Percentiles rank a stretch among this genome's conserved stretches.
Conservation (phyloP, 2,888 invertebrate species). For the Amiota minor region DNA sequence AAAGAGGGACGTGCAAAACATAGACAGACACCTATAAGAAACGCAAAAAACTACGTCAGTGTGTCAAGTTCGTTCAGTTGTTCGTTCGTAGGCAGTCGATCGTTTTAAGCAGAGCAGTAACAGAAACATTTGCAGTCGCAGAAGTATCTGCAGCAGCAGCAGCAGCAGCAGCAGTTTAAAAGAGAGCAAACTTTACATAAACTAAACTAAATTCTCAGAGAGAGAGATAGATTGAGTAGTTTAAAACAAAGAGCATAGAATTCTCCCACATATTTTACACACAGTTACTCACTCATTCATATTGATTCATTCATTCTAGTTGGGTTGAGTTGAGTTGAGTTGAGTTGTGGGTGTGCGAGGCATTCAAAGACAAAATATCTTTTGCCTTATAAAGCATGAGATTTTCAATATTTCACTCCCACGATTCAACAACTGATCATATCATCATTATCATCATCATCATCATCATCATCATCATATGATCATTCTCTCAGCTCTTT, state of each 20-base stretch:
- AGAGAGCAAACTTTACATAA: not conserved
- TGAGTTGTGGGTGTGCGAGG: not conserved
- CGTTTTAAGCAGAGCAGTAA: not conserved
- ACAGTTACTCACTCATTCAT: too few species aligned
- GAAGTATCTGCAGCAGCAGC: not conserved
- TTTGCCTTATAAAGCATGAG: conserved; percentile 4
- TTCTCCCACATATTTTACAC: too few species aligned
- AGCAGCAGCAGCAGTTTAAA: not conserved
- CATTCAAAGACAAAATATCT: not conserved
- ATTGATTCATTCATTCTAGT: too few species aligned
- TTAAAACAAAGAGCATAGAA: too few species aligned
- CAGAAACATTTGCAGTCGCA: not conserved
- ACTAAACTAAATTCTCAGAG: not conserved
- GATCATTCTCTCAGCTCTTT: conserved; percentile 29
- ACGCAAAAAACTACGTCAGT: conserved; percentile 65
- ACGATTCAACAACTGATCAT: not conserved
- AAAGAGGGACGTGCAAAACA: conserved; percentile 23
- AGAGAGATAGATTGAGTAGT: conserved; percentile 23
- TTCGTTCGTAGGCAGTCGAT: not conserved
- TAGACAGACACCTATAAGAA: conserved; percentile 39
- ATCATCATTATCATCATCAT: not conserved
- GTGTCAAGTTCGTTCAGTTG: conserved; percentile 68
- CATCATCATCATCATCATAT: not conserved
- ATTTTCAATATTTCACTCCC: conserved; percentile 33
- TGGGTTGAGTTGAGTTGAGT: too few species aligned